Base-by-base conservation (phyloP, 1,140 invertebrate species). In the Phymastichus coffea region DNA sequence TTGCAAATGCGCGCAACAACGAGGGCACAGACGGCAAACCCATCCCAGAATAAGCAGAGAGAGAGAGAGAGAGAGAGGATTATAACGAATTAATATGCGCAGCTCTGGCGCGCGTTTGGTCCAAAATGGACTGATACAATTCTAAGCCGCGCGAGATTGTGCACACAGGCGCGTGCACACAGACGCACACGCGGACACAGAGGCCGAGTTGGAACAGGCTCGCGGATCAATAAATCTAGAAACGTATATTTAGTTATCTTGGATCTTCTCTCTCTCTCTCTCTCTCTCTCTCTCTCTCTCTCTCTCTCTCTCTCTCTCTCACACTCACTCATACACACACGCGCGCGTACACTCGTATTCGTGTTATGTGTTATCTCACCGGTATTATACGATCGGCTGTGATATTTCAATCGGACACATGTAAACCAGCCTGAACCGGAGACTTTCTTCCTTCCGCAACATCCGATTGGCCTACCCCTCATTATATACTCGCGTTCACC, bases 351-450 rank as follows among this genome's bases (percentile, higher is more conserved):
- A 15, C 15, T 64, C 58, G 54, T 48, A 51, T 53, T 59, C 62
- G 56, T 63, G 63, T 72, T 70, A 65, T 72, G 63, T 69, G 64
- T 69, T 70, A 68, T 71, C 70, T 68, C 66, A 64, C 64, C 63
- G 58, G 63, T 63, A 64, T 68, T 70, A 70, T 66, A 69, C 70
- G 71, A 71, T 72, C 67, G 59, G 52, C 64, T 63, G 64, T 69
- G 68, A 74, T 71, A 71, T 74, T 71, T 72, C 66, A 69, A 66
- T 65, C 62, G 46, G 2, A n/a, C 37, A 4, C n/a, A n/a, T n/a
- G n/a, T n/a, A n/a, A n/a, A n/a, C n/a, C n/a, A n/a, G 37, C 37
- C 6, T 4, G 6, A 40, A 4, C 15, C 10, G 9, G 37, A 9
- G 14, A 6, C 7, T 14, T 6, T 14, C 14, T 14, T 33, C 30